These are phyloP conservation scores for Eupithecia tripunctaria DNA, from an alignment of 2,888 invertebrate species.

Conservation along the genomic window DNA sequence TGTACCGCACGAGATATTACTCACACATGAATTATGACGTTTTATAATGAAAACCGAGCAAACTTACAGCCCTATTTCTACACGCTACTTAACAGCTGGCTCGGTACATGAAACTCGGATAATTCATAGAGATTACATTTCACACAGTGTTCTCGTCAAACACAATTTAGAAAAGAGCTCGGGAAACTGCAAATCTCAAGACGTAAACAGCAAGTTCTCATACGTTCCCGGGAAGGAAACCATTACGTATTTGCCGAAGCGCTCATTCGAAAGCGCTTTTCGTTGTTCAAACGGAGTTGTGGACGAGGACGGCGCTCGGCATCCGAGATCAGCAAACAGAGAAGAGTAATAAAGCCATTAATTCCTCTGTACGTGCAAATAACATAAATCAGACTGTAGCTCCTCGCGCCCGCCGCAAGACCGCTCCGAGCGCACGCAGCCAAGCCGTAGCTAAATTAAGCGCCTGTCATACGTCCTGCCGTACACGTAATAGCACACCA, in stretches of 20 bases:
- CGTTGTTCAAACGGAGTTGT: conserved; percentile 64
- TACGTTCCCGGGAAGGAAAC: conserved; percentile 50
- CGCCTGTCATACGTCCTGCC: conserved; percentile 71
- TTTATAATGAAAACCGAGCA: conserved; percentile 73
- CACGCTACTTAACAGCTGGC: conserved; percentile 34
- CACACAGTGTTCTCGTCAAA: conserved; percentile 36
- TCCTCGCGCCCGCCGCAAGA: conserved; percentile 76
- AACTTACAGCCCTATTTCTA: conserved; percentile 59
- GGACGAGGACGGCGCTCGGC: conserved; percentile 63
- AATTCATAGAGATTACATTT: conserved; percentile 25
- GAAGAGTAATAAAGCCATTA: conserved; percentile 83
- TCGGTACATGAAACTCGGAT: conserved; percentile 37
- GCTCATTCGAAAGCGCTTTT: conserved; percentile 68
- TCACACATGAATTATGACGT: conserved; percentile 77
- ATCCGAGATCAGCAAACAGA: conserved; percentile 77
- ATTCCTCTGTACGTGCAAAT: conserved; percentile 83
- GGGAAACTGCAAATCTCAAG: conserved; percentile 36
- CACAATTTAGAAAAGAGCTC: conserved; percentile 39
- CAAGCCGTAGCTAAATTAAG: conserved; percentile 72
- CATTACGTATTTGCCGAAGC: conserved; percentile 64
- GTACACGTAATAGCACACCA: conserved; percentile 56
- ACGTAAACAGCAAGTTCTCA: conserved; percentile 39
- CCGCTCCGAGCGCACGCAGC: conserved; percentile 68
- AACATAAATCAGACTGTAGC: conserved; percentile 82
- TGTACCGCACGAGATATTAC: conserved; percentile 76